phyloP scores from a whole-genome alignment of 2,113 vertebrate species.

The Pelecanus crispus region DNA sequence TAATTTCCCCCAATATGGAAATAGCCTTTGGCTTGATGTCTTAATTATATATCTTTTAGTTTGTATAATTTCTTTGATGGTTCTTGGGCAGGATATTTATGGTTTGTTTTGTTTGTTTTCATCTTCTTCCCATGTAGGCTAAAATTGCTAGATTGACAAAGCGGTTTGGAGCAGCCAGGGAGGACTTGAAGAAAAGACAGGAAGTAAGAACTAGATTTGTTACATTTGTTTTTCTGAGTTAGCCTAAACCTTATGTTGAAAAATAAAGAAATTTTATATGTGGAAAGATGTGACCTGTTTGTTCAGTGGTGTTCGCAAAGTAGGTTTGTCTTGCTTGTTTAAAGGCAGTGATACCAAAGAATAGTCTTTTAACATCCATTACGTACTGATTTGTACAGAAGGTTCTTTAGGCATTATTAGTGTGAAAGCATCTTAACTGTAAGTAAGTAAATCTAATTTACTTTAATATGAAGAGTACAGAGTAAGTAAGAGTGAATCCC shows the following conservation, averaged over 20 bases:
- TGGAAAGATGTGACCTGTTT: neutral
- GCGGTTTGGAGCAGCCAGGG: conserved; percentile 89
- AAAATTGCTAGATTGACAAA: conserved; percentile 92
- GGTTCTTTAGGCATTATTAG: neutral
- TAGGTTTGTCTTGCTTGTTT: neutral
- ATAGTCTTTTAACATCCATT: neutral
- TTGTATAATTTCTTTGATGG: neutral
- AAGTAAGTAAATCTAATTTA: neutral
- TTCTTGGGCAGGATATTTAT: neutral
- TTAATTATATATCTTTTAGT: neutral
- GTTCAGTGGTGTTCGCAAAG: neutral
- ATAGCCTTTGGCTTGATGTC: neutral
- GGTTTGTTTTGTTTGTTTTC: neutral
- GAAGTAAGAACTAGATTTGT: conserved; percentile 76
- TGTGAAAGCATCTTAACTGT: neutral
- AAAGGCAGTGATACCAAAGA: neutral
- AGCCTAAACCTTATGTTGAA: neutral
- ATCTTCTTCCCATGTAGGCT: conserved; percentile 69
- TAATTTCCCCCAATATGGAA: neutral
- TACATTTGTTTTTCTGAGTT: neutral
- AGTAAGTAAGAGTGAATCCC: neutral
- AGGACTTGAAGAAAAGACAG: conserved; percentile 87
- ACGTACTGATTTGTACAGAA: neutral
- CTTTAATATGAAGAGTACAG: neutral
- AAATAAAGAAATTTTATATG: neutral